Evolutionary conservation across 2,888 invertebrate genomes (phyloP).

Genomic region (Halictus ligatus): DNA sequence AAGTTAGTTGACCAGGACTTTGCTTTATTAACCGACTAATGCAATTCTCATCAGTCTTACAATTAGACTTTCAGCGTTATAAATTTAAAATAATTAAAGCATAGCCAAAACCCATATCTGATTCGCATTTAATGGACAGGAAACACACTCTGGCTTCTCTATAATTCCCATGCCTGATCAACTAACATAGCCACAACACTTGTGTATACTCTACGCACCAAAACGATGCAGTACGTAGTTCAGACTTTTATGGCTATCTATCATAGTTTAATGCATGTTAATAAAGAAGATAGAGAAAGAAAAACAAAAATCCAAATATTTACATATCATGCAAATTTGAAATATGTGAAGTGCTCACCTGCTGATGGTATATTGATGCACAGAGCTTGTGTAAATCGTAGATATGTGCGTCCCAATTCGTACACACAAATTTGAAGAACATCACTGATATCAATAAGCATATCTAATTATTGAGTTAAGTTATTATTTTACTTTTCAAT

Average conservation of each 20-base stretch:
- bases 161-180: background rate
- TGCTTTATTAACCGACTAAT: too few relatives aligned
- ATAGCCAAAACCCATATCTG: background rate
- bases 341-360: constrained; percentile 87
- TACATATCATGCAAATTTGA: constrained; percentile 30
- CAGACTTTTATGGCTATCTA: background rate
- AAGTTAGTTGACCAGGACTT: too few relatives aligned
- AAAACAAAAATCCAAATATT: background rate
- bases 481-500: constrained; percentile 53
- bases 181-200: background rate
- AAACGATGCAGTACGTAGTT: background rate
- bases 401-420: constrained; percentile 96
- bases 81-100: background rate
- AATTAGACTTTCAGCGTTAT: background rate
- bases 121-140: background rate
- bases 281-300: background rate
- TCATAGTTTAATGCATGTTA: background rate
- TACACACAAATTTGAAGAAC: constrained; percentile 98
- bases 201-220: background rate
- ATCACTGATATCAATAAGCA: constrained; percentile 98
- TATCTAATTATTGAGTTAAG: constrained; percentile 87
- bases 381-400: constrained; percentile 94
- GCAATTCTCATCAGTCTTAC: too few relatives aligned
- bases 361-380: constrained; percentile 96
- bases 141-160: background rate